Evolutionary conservation across 2,888 invertebrate genomes (phyloP).

Genomic region (Pandemis heparana): DNA sequence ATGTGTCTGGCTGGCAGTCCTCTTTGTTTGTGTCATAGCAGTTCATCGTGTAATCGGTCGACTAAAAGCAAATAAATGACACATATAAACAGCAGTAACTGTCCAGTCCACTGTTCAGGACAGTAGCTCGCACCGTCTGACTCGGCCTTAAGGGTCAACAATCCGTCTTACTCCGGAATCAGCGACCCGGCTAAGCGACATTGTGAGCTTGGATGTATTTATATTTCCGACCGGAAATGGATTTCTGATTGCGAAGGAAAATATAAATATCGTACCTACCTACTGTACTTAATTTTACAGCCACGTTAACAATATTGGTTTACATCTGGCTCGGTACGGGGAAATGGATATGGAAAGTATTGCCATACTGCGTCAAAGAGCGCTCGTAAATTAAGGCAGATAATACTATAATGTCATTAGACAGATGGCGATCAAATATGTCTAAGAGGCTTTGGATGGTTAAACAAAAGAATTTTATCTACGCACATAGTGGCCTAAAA

Average conservation of each 20-base stretch:
- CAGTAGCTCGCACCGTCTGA: not conserved
- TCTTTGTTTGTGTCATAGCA: not conserved
- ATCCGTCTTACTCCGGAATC: conserved; percentile 13
- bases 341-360: not conserved
- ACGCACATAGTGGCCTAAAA: no score
- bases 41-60: not conserved
- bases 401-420: no score
- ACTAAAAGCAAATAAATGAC: not conserved
- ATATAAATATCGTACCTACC: conserved; percentile 13
- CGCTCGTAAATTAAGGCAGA: no score
- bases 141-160: conserved; percentile 15
- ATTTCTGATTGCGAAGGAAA: conserved; percentile 18
- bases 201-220: conserved; percentile 15
- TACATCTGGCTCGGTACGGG: not conserved
- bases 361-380: not conserved
- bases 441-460: no score
- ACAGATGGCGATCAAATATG: no score
- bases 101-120: not conserved
- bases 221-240: conserved; percentile 24
- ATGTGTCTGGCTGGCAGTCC: not conserved
- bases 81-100: not conserved
- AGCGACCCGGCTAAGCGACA: conserved; percentile 15
- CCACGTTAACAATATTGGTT: not conserved
- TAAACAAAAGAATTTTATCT: no score
- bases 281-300: not conserved